phyloP scores from a whole-genome alignment of 2,797 vertebrate genomes.

The Enoplosus armatus region DNA sequence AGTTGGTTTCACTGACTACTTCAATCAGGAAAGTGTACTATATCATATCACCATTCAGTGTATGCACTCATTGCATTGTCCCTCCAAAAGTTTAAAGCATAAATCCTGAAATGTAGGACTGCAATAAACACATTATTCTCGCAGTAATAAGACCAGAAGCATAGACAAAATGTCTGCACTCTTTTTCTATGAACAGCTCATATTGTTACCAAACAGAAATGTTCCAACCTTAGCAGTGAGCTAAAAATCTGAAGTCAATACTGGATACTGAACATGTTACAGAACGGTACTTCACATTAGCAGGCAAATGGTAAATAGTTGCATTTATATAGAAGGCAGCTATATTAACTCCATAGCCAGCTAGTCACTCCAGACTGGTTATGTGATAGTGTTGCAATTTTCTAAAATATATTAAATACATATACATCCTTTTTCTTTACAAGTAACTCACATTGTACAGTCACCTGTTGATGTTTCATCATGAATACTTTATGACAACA shows the following conservation, averaged over 20 bases:
- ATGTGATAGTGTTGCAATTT: neutral
- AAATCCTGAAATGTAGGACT: slow-evolving; percentile 33
- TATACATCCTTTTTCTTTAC: neutral
- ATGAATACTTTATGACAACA: slow-evolving; percentile 37
- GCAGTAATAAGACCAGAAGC: neutral
- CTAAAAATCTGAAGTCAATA: slow-evolving; percentile 1
- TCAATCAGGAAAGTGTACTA: slow-evolving; percentile 7
- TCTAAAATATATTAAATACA: neutral
- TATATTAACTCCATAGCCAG: neutral
- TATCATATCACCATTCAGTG: neutral
- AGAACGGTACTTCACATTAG: neutral
- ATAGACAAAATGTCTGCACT: neutral
- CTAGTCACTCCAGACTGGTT: neutral
- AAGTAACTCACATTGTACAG: neutral
- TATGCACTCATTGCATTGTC: slow-evolving; percentile 3
- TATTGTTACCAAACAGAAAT: neutral
- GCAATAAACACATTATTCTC: slow-evolving; percentile 6
- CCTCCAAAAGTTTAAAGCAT: neutral
- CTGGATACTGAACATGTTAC: neutral
- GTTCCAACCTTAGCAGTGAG: neutral
- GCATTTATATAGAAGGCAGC: neutral
- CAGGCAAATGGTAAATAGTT: neutral
- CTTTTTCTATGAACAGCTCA: neutral
- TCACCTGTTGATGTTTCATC: slow-evolving; percentile 10
- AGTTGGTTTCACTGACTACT: neutral